Evolutionary conservation across 1,140 invertebrate species (phyloP).

Genomic region (Papilio polyxenes): DNA sequence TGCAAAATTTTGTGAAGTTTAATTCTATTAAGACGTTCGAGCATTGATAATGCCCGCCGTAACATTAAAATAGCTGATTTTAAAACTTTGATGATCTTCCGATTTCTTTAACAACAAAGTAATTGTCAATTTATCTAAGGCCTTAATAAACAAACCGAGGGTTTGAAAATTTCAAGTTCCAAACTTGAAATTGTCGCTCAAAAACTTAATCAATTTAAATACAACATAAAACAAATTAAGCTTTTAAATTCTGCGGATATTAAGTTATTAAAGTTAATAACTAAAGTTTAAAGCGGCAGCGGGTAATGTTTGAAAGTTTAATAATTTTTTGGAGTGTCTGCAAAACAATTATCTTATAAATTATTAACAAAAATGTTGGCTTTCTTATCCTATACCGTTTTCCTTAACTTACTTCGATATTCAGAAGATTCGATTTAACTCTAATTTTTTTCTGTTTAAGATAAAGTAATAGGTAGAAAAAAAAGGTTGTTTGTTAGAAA

Average conservation of each 20-base stretch:
- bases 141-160: neutral
- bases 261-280: neutral
- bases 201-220: neutral
- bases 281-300: no score
- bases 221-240: neutral
- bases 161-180: neutral
- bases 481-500: no score
- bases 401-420: neutral
- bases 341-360: no score
- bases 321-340: no score
- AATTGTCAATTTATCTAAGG: neutral
- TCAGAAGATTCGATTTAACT: neutral
- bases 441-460: no score
- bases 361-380: neutral
- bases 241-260: neutral
- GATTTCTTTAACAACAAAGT: neutral
- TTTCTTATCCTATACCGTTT: neutral
- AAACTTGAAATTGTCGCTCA: neutral
- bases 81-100: neutral
- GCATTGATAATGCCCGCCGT: neutral
- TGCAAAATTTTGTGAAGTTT: neutral
- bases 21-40: neutral
- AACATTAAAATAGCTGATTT: neutral
- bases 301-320: no score
- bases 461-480: no score